Evolutionary conservation across 2,888 invertebrate genomes (phyloP).

Genomic region (Agrilus mali): DNA sequence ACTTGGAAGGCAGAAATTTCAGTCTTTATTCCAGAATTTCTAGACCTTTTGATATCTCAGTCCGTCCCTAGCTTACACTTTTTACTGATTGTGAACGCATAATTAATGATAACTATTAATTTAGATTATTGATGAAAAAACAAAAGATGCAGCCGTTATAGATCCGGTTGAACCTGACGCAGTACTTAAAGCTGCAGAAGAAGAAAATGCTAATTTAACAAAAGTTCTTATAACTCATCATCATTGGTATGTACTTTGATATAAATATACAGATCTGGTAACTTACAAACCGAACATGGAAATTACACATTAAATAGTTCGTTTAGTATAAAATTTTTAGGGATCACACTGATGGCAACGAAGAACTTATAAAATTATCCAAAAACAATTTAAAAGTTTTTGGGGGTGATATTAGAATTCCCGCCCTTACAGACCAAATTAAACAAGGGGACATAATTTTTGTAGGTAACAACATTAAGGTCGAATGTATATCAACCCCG

Average conservation of each 20-base stretch:
- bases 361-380: slow-evolving; percentile 53
- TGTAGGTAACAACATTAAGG: slow-evolving; percentile 58
- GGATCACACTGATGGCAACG: slow-evolving; percentile 94
- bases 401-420: slow-evolving; percentile 74
- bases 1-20: no score
- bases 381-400: slow-evolving; percentile 45
- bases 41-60: no score
- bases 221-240: slow-evolving; percentile 91
- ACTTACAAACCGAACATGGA: no score
- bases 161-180: slow-evolving; percentile 85
- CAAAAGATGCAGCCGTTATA: slow-evolving; percentile 77
- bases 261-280: background rate
- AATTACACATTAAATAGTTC: background rate
- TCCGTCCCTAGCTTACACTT: no score
- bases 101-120: slow-evolving; percentile 6
- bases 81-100: no score
- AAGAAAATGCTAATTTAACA: slow-evolving; percentile 62
- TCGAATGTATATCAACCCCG: slow-evolving; percentile 81
- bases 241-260: slow-evolving; percentile 60
- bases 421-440: slow-evolving; percentile 64
- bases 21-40: no score
- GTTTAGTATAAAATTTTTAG: slow-evolving; percentile 30
- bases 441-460: slow-evolving; percentile 55
- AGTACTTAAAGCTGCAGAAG: slow-evolving; percentile 57
- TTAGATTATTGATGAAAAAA: slow-evolving; percentile 65